These are phyloP conservation scores for Hololepta plana DNA, from an alignment of 2,888 invertebrate species.

Conservation along the genomic window DNA sequence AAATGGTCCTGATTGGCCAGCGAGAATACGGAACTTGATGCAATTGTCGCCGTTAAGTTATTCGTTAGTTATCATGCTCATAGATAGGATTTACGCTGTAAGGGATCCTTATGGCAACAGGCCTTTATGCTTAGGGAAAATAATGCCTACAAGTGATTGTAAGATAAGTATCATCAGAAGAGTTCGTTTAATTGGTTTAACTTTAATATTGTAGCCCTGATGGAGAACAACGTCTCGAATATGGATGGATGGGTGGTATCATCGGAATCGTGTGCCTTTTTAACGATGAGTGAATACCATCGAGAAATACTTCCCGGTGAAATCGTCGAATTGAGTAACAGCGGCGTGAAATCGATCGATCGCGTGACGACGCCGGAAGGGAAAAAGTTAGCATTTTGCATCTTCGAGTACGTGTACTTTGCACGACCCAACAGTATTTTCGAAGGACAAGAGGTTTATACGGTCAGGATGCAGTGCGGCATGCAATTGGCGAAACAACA, in stretches of 20 bases:
- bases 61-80: constrained; percentile 84
- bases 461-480: constrained; percentile 85
- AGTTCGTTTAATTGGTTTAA: constrained; percentile 1
- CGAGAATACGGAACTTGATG: constrained; percentile 84
- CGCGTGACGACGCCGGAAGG: constrained; percentile 66
- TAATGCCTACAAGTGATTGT: constrained; percentile 38
- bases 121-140: constrained; percentile 87
- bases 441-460: constrained; percentile 93
- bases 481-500: constrained; percentile 80
- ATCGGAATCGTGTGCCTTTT: constrained; percentile 92
- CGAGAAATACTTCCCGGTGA: constrained; percentile 92
- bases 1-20: constrained; percentile 83
- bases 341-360: constrained; percentile 71
- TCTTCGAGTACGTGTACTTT: constrained; percentile 99
- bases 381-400: constrained; percentile 81
- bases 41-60: constrained; percentile 86
- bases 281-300: constrained; percentile 76
- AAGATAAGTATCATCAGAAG: constrained; percentile 5
- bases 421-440: constrained; percentile 89
- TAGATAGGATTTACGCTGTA: constrained; percentile 86
- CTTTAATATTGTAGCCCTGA: not conserved
- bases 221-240: too few relatives aligned
- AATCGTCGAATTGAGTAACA: constrained; percentile 80
- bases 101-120: constrained; percentile 96
- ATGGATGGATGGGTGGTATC: constrained; percentile 89